A percentile compares a stretch with the other conserved stretches of the same genome.
Conservation (phyloP, 2,888 invertebrate species). For the Ophion costatus region DNA sequence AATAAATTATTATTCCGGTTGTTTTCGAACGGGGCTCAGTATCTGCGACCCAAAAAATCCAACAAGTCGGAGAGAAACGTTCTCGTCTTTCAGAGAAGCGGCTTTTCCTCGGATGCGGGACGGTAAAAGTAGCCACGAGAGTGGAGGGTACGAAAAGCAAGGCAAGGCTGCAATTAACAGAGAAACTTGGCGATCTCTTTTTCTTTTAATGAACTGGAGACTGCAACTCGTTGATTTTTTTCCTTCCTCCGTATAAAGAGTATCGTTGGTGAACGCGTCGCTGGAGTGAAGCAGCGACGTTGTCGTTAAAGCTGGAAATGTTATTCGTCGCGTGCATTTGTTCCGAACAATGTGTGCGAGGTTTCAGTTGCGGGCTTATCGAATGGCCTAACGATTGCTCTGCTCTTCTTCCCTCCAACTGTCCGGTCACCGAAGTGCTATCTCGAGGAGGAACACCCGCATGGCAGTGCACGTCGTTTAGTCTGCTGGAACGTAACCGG, state of each 20-base stretch:
- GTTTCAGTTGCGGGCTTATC: slow-evolving; percentile 9
- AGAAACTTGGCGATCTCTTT: slow-evolving; percentile 45
- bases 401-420: not conserved
- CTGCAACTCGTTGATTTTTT: slow-evolving; percentile 42
- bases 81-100: not conserved
- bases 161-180: slow-evolving; percentile 56
- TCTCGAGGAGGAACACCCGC: not conserved
- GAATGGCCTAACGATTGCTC: not conserved
- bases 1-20: not conserved
- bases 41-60: not conserved
- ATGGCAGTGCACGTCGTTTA: not conserved
- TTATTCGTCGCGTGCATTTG: not conserved
- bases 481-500: slow-evolving; percentile 1
- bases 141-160: slow-evolving; percentile 14
- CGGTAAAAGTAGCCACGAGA: slow-evolving; percentile 1
- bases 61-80: not conserved
- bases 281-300: slow-evolving; percentile 14
- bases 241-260: slow-evolving; percentile 53
- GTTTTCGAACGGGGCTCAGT: not conserved
- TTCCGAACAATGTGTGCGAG: not conserved
- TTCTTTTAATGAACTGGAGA: slow-evolving; percentile 48
- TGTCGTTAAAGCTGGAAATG: slow-evolving; percentile 19
- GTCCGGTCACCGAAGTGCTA: slow-evolving; percentile 6
- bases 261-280: slow-evolving; percentile 57
- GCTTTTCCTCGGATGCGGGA: slow-evolving; percentile 4